Evolutionary conservation across 2,888 invertebrate species (phyloP).

Genomic region (Drosophila flavopinicola): DNA sequence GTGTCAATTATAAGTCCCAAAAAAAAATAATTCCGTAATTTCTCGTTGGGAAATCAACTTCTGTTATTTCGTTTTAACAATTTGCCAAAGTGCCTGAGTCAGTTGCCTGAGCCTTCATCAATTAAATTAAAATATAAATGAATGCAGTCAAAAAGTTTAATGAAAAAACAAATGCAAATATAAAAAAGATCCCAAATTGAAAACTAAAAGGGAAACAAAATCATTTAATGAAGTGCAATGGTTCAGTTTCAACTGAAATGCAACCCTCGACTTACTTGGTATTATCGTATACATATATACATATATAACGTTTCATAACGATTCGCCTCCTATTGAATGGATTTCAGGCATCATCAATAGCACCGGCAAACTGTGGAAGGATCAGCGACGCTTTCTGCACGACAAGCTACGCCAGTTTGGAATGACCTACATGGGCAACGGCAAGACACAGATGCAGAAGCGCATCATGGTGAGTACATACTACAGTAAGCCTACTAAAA

Average conservation of each 20-base stretch:
- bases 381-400: slow-evolving; percentile 94
- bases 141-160: slow-evolving; percentile 23
- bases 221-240: neutral
- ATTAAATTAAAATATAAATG: slow-evolving; percentile 52
- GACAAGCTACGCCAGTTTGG: slow-evolving; percentile 93
- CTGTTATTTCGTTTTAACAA: slow-evolving; percentile 30
- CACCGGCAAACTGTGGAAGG: slow-evolving; percentile 95
- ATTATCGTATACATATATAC: neutral
- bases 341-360: slow-evolving; percentile 93
- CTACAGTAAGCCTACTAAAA: neutral
- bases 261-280: slow-evolving; percentile 10
- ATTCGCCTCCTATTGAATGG: neutral
- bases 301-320: neutral
- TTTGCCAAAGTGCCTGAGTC: slow-evolving; percentile 49
- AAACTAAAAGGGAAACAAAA: slow-evolving; percentile 2
- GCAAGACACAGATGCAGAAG: slow-evolving; percentile 92
- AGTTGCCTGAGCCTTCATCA: slow-evolving; percentile 73
- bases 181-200: slow-evolving; percentile 1
- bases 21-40: slow-evolving; percentile 6
- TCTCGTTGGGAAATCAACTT: slow-evolving; percentile 36
- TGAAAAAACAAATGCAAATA: neutral
- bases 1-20: slow-evolving; percentile 12
- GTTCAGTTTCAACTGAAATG: neutral
- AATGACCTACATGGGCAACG: slow-evolving; percentile 93
- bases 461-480: slow-evolving; percentile 90